phyloP scores from a whole-genome alignment of 2,113 vertebrate genomes.

The Cebidichthys violaceus region DNA sequence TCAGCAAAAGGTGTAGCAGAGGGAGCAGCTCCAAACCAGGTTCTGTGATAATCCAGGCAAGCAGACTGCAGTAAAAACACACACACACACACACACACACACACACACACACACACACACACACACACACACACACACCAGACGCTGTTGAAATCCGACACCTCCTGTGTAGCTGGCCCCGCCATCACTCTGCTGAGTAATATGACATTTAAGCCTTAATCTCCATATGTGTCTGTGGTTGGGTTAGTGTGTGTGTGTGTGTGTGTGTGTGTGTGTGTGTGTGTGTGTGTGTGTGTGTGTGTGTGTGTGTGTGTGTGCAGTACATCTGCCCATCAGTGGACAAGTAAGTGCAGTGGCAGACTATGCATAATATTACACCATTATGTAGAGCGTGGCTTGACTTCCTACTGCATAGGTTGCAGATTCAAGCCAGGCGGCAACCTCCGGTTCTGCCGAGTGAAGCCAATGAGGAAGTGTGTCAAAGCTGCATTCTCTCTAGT shows the following conservation, averaged over 20 bases:
- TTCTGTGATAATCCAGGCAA: slow-evolving; percentile 24
- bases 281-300: too few relatives aligned
- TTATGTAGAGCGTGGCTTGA: slow-evolving; percentile 19
- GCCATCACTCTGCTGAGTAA: slow-evolving; percentile 60
- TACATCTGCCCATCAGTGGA: too few relatives aligned
- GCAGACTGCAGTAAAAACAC: slow-evolving; percentile 13
- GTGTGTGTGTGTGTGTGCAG: not conserved
- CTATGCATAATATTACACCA: slow-evolving; percentile 34
- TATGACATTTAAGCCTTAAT: slow-evolving; percentile 70
- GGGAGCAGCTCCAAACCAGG: not conserved
- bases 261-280: not conserved
- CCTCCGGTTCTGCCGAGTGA: too few relatives aligned
- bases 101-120: not conserved
- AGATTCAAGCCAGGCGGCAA: not conserved
- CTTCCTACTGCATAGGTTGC: not conserved
- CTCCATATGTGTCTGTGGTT: slow-evolving; percentile 36
- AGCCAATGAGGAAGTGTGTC: too few relatives aligned
- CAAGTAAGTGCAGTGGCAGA: slow-evolving; percentile 24
- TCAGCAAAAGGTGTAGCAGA: slow-evolving; percentile 21
- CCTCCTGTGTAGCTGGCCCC: slow-evolving; percentile 46
- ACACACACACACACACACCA: slow-evolving; percentile 1
- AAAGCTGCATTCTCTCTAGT: too few relatives aligned
- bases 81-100: slow-evolving; percentile 3
- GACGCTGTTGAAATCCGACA: slow-evolving; percentile 55
- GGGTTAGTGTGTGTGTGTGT: too few relatives aligned